Evolutionary conservation across 2,113 vertebrate species (phyloP).

Genomic region (Sceloporus undulatus): DNA sequence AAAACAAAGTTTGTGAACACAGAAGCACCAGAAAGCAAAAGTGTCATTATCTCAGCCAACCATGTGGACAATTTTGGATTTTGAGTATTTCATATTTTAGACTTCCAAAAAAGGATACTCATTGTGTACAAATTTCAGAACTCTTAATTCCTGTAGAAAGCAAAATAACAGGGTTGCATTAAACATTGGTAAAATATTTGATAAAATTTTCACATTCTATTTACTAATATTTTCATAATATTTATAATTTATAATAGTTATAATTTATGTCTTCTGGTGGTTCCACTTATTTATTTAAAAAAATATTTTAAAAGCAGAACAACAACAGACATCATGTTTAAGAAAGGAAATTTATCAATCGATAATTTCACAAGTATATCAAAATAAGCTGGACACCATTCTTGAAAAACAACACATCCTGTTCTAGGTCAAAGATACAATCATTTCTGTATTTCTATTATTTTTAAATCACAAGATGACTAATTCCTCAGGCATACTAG

Average conservation of each 20-base stretch:
- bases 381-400: constrained; percentile 73
- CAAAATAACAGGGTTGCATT: constrained; percentile 12
- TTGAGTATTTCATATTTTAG: no score
- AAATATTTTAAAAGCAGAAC: constrained; percentile 54
- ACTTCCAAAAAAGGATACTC: no score
- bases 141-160: no score
- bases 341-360: constrained; percentile 77
- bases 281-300: neutral
- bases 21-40: no score
- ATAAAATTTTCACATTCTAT: constrained; percentile 56
- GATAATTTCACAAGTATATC: constrained; percentile 75
- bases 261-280: neutral
- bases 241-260: neutral
- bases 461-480: constrained; percentile 80
- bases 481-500: constrained; percentile 72
- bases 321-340: constrained; percentile 73
- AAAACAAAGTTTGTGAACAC: no score
- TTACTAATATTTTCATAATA: neutral
- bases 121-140: no score
- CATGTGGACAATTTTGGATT: no score
- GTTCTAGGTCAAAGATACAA: constrained; percentile 77
- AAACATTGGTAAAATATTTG: constrained; percentile 68
- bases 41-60: no score
- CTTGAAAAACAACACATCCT: constrained; percentile 57
- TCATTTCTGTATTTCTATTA: constrained; percentile 75